These are phyloP conservation scores for Isichthys henryi DNA, from an alignment of 2,113 vertebrate genomes.

Conservation along the genomic window DNA sequence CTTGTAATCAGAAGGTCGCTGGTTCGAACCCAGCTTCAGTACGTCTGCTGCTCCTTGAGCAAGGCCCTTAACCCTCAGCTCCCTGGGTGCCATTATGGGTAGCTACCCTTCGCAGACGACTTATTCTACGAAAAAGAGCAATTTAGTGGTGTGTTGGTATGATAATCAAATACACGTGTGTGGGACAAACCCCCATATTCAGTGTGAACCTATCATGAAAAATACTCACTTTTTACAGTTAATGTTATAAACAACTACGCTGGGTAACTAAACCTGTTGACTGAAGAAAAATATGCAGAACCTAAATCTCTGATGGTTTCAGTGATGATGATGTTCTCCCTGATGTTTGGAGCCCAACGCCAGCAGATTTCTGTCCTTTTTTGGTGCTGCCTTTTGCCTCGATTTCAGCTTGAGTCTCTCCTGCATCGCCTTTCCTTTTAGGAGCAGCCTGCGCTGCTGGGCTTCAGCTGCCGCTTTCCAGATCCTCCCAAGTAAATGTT, in stretches of 20 bases:
- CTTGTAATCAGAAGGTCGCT: too few species aligned
- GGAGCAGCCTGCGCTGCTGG: background rate
- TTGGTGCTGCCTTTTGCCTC: background rate
- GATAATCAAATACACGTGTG: too few species aligned
- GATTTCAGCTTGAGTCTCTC: background rate
- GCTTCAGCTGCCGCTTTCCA: background rate
- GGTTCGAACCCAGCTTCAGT: too few species aligned
- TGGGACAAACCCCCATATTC: too few species aligned
- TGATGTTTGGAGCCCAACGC: background rate
- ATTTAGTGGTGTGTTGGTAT: too few species aligned
- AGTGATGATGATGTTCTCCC: background rate
- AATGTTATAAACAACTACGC: background rate
- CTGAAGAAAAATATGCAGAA: background rate
- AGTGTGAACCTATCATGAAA: background rate
- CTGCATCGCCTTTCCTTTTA: background rate
- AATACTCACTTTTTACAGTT: background rate
- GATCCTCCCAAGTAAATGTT: slow-evolving; percentile 22
- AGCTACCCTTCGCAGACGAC: too few species aligned
- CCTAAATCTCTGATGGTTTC: background rate
- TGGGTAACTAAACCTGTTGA: background rate
- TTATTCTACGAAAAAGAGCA: too few species aligned
- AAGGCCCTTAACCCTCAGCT: too few species aligned
- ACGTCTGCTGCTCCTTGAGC: too few species aligned
- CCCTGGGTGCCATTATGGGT: too few species aligned
- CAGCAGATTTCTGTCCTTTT: background rate